A percentile compares a stretch with the other conserved stretches of the same genome.
Conservation (phyloP, 2,888 invertebrate genomes). For the Corythucha ciliata region DNA sequence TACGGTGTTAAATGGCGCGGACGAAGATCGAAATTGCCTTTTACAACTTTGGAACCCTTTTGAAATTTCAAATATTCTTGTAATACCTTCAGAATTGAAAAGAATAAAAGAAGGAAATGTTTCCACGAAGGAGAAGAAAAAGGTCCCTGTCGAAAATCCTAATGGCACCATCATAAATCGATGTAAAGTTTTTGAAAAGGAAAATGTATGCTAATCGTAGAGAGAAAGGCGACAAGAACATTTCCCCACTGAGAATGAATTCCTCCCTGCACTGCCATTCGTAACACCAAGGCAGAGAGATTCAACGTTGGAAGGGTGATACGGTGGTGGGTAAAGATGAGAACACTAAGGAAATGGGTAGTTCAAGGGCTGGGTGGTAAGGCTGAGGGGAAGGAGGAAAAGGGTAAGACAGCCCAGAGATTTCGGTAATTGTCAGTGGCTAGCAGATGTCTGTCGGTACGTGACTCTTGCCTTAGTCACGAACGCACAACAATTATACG, state of each 20-base stretch:
- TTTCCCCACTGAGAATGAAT: not conserved
- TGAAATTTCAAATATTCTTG: too few relatives aligned
- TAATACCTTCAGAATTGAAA: too few relatives aligned
- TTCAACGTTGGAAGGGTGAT: not conserved
- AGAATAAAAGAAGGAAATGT: too few relatives aligned
- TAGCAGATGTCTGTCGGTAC: conserved; percentile 23
- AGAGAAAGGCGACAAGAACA: not conserved
- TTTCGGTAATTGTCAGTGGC: conserved; percentile 24
- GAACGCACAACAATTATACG: conserved; percentile 18
- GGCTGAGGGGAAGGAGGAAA: not conserved
- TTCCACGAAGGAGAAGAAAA: too few relatives aligned
- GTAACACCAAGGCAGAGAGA: not conserved
- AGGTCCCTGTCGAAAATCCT: too few relatives aligned
- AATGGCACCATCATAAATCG: too few relatives aligned
- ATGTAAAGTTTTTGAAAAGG: too few relatives aligned
- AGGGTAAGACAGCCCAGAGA: conserved; percentile 7
- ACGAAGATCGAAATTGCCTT: too few relatives aligned
- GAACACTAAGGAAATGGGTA: not conserved
- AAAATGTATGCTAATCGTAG: conserved; percentile 16
- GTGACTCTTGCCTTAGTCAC: conserved; percentile 15
- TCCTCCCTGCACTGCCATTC: not conserved
- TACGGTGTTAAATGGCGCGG: too few relatives aligned
- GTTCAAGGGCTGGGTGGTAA: not conserved
- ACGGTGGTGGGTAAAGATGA: conserved; percentile 1
- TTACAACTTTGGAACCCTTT: too few relatives aligned